Evolutionary conservation across 1,140 invertebrate species (phyloP).

Genomic region (Subanguina moxae): DNA sequence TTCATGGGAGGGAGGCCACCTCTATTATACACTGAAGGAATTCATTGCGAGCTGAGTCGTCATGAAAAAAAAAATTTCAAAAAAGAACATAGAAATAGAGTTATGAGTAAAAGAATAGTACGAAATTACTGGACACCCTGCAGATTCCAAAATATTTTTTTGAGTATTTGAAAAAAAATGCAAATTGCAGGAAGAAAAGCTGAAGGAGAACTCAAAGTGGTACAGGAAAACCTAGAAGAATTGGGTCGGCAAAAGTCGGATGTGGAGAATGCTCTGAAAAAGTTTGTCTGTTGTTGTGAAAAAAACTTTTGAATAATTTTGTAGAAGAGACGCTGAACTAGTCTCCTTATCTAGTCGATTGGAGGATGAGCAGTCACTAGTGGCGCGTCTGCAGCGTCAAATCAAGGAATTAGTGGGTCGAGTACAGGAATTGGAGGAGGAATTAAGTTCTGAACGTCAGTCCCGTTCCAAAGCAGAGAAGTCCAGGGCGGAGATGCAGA

Average conservation of each 20-base stretch:
- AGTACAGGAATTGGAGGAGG: slow-evolving; percentile 81
- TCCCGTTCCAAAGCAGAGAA: slow-evolving; percentile 75
- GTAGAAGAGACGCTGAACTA: slow-evolving; percentile 52
- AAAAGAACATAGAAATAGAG: too few relatives aligned
- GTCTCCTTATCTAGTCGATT: slow-evolving; percentile 67
- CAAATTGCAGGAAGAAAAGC: slow-evolving; percentile 71
- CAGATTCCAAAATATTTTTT: too few relatives aligned
- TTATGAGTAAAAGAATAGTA: too few relatives aligned
- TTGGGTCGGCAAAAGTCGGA: slow-evolving; percentile 48
- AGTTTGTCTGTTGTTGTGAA: slow-evolving; percentile 20
- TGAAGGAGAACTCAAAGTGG: slow-evolving; percentile 94
- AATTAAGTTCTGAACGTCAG: slow-evolving; percentile 92
- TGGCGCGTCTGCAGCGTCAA: slow-evolving; percentile 90
- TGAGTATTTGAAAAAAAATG: too few relatives aligned
- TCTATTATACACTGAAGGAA: too few relatives aligned
- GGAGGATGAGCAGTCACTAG: slow-evolving; percentile 93
- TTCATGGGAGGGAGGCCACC: too few relatives aligned
- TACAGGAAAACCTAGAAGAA: slow-evolving; percentile 67
- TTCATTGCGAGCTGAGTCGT: too few relatives aligned
- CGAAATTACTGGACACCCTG: too few relatives aligned
- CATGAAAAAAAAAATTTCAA: too few relatives aligned
- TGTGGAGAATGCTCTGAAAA: slow-evolving; percentile 51
- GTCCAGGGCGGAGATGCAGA: slow-evolving; percentile 51
- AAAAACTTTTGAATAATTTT: slow-evolving; percentile 9
- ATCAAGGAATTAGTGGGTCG: slow-evolving; percentile 88